Percentiles rank a stretch among this genome's conserved stretches.
Conservation (phyloP, 2,797 vertebrate genomes). For the Oreochromis mossambicus region DNA sequence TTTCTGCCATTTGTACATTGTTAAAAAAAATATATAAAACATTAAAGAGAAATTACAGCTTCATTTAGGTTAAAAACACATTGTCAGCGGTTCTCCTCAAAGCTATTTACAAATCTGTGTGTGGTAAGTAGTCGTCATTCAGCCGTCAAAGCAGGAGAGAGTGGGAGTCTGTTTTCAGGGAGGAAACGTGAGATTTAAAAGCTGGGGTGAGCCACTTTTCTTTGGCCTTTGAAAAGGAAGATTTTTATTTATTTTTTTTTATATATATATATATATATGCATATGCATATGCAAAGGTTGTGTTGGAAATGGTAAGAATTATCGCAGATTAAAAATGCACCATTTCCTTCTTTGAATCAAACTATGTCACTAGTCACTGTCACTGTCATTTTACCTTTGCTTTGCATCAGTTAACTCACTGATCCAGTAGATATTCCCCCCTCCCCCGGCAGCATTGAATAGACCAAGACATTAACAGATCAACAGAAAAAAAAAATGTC, state of each 20-base stretch:
- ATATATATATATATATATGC: too few relatives aligned
- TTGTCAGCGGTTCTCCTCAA: slow-evolving; percentile 36
- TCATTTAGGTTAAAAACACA: slow-evolving; percentile 69
- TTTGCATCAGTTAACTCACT: neutral
- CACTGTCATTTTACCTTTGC: neutral
- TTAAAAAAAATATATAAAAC: slow-evolving; percentile 72
- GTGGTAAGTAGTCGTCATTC: slow-evolving; percentile 42
- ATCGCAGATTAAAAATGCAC: neutral
- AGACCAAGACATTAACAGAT: neutral
- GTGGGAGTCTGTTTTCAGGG: neutral
- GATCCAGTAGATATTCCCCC: neutral
- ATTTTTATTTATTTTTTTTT: too few relatives aligned
- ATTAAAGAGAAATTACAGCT: slow-evolving; percentile 51
- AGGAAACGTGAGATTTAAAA: neutral
- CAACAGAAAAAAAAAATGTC: rapidly evolving
- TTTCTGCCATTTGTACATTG: slow-evolving; percentile 48
- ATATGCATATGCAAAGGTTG: neutral
- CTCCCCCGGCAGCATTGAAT: neutral
- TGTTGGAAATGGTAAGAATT: neutral
- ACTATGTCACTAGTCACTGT: neutral
- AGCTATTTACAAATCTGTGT: slow-evolving; percentile 68
- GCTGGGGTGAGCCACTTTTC: neutral
- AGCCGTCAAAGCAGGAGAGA: slow-evolving; percentile 34
- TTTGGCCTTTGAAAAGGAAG: neutral
- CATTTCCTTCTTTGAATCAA: rapidly evolving